Evolutionary conservation across 2,797 vertebrate genomes (phyloP), one percentile per base, ranked within the genome.

Genomic region (Darevskia mixta): DNA sequence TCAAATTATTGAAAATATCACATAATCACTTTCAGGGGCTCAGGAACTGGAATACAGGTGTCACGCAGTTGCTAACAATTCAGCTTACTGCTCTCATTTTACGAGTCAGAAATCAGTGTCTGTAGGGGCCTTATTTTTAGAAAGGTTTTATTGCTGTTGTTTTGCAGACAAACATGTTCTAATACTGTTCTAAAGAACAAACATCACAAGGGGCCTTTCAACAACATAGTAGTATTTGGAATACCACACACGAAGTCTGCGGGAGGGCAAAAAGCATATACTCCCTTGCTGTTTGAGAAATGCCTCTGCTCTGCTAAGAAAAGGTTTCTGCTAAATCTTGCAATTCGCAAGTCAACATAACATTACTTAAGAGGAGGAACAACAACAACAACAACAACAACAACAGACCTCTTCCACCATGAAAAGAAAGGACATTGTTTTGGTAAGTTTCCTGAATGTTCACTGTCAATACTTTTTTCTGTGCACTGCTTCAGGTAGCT

Each of bases 1-100:
- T 38, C 66, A 67, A 43, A 85, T 77, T 45, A 10, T 25, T 71
- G 76, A 86, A 86, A 86, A 72, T 29, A 80, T 67, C 73, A 78
- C 11, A 8, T 61, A 75, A 58, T 84, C 55, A 71, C 79, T 86
- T 86, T 66, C n/a, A 86, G 1, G n/a, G 9, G 6, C 49, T 64
- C 11, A 73, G 38, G 6, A 87, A 73, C 25, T n/a, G 38, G 67
- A 73, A 81, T 87, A 69, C 41, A 11, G 35, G 45, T 27, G 38
- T 69, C 45, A 69, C 15, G 58, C 38, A 86, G 49, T 43, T 86
- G 43, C 77, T 86, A 25, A 18, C 23, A 32, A 23, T 61, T 75
- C 78, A 64, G 45, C 38, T 69, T 87, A 32, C 58, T 13, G 27
- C 17, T 32, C 18, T 78, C 13, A 13, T 79, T 55, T 58, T 29